Percentiles rank a stretch among this genome's conserved stretches.
Evolutionary conservation across 1,140 invertebrate species (phyloP).

Genomic region (Leptinotarsa lineolata): DNA sequence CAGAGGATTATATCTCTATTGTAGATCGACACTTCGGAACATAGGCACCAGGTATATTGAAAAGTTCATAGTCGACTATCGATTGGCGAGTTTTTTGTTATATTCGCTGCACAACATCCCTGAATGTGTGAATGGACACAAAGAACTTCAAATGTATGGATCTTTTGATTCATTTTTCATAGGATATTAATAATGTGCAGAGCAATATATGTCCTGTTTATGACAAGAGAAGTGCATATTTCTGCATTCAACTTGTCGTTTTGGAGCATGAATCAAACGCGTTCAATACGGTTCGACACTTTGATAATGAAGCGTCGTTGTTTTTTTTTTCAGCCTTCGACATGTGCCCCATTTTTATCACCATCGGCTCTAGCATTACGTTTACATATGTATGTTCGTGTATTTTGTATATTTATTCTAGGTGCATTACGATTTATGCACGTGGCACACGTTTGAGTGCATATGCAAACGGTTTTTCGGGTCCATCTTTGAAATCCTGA

Average conservation of each 20-base stretch:
- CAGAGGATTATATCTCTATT: not conserved
- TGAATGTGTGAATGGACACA: slow-evolving; percentile 24
- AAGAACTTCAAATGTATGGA: slow-evolving; percentile 38
- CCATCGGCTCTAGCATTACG: slow-evolving; percentile 29
- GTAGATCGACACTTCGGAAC: not conserved
- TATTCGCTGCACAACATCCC: slow-evolving; percentile 17
- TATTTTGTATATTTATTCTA: slow-evolving; percentile 41
- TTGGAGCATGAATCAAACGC: slow-evolving; percentile 51
- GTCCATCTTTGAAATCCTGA: slow-evolving; percentile 38
- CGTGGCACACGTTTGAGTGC: slow-evolving; percentile 29
- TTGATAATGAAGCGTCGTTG: slow-evolving; percentile 54
- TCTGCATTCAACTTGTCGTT: slow-evolving; percentile 55
- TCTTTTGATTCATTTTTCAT: slow-evolving; percentile 54
- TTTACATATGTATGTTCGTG: slow-evolving; percentile 40
- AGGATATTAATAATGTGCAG: slow-evolving; percentile 53
- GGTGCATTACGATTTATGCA: slow-evolving; percentile 36
- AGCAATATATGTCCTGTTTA: slow-evolving; percentile 55
- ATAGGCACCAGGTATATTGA: slow-evolving; percentile 9
- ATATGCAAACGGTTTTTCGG: slow-evolving; percentile 21
- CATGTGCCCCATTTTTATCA: slow-evolving; percentile 46
- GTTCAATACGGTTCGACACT: slow-evolving; percentile 56
- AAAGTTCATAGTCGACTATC: slow-evolving; percentile 24
- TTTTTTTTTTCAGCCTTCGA: slow-evolving; percentile 36
- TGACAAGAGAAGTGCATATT: slow-evolving; percentile 55
- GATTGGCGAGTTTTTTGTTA: not conserved